Conservation (phyloP, 2,797 vertebrate species). For the Syngnathus acus region DNA sequence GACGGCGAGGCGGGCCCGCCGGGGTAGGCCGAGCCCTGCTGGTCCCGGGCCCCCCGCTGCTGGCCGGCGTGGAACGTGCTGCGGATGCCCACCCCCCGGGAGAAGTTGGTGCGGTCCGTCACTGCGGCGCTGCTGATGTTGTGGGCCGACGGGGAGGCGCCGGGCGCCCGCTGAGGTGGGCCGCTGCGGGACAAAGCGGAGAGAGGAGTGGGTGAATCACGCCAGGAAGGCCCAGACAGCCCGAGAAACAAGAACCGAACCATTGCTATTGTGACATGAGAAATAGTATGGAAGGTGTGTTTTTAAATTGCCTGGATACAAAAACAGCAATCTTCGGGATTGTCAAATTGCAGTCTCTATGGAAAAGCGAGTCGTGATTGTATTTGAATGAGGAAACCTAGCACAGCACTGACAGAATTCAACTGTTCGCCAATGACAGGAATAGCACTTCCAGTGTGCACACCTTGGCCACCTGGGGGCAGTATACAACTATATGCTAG, state of each 20-base stretch:
- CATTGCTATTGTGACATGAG: not conserved
- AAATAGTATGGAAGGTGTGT: not conserved
- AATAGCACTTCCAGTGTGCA: too few species aligned
- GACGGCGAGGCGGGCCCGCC: conserved; percentile 83
- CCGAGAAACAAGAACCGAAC: not conserved
- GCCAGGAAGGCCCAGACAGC: too few species aligned
- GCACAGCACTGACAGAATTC: too few species aligned
- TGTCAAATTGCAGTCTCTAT: too few species aligned
- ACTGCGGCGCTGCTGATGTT: conserved; percentile 85
- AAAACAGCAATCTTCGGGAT: too few species aligned
- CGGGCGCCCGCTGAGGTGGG: conserved; percentile 77
- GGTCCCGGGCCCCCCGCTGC: conserved; percentile 85
- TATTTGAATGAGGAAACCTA: too few species aligned
- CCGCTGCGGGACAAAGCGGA: conserved; percentile 56
- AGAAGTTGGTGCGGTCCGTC: conserved; percentile 81
- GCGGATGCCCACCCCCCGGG: conserved; percentile 80
- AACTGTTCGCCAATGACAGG: too few species aligned
- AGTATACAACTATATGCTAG: too few species aligned
- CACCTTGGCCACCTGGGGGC: too few species aligned
- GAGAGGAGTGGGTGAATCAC: not conserved
- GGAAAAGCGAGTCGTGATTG: too few species aligned
- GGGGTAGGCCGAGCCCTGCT: conserved; percentile 82
- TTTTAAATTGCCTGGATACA: not conserved
- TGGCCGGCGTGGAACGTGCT: conserved; percentile 91
- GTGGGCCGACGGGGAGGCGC: conserved; percentile 86